phyloP scores from a whole-genome alignment of 2,888 invertebrate genomes.

The Oegoconia quadripuncta region DNA sequence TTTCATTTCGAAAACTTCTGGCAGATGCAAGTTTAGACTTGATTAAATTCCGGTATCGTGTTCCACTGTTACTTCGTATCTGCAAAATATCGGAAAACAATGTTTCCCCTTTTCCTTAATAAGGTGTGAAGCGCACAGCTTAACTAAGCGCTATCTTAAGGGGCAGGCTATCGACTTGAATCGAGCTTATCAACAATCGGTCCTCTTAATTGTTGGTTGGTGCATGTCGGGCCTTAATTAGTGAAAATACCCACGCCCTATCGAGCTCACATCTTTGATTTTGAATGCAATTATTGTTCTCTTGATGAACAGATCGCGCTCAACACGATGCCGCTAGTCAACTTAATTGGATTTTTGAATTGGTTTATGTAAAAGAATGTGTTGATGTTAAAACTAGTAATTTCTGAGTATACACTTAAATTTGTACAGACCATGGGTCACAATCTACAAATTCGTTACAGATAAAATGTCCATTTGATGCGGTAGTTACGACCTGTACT shows the following conservation, averaged over 20 bases:
- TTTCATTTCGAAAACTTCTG: constrained; percentile 5
- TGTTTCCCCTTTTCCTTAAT: constrained; percentile 36
- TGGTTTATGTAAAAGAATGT: background rate
- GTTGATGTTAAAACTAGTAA: too few species aligned
- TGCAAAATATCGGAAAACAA: constrained; percentile 30
- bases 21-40: constrained; percentile 8
- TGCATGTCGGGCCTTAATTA: constrained; percentile 74
- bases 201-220: constrained; percentile 69
- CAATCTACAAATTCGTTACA: too few species aligned
- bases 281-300: constrained; percentile 76
- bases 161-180: constrained; percentile 55
- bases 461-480: too few species aligned
- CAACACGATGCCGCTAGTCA: constrained; percentile 12
- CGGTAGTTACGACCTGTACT: too few species aligned
- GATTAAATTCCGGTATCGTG: too few species aligned
- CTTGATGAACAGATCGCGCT: constrained; percentile 58
- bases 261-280: constrained; percentile 70
- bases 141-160: constrained; percentile 55
- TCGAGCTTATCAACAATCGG: constrained; percentile 67
- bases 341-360: background rate
- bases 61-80: constrained; percentile 5
- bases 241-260: constrained; percentile 68
- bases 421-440: too few species aligned
- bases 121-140: constrained; percentile 63
- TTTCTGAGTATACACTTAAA: too few species aligned